Conservation (phyloP, 2,113 vertebrate genomes). For the Gasterosteus aculeatus region DNA sequence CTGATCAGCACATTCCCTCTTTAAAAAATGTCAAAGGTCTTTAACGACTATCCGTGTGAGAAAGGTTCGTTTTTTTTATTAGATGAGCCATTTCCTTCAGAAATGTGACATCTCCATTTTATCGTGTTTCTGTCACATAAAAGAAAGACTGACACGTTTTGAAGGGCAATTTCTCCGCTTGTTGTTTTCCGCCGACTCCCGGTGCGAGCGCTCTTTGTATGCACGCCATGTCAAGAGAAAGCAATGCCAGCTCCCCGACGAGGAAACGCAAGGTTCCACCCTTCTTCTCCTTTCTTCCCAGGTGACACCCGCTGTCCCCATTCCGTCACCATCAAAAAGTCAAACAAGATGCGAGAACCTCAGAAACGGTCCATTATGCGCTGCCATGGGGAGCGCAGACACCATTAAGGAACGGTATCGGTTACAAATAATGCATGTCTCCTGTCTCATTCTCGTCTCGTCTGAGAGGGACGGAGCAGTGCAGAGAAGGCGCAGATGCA, state of each 20-base stretch:
- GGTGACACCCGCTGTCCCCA: conserved; percentile 80
- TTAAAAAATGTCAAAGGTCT: background rate
- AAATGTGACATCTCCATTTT: conserved; percentile 19
- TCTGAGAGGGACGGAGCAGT: conserved; percentile 56
- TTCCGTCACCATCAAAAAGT: conserved; percentile 82
- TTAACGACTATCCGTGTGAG: conserved; percentile 9
- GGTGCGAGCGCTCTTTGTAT: conserved; percentile 64
- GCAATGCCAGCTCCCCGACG: conserved; percentile 72
- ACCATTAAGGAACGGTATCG: conserved; percentile 80
- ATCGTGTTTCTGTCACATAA: conserved; percentile 9
- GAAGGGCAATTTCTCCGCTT: conserved; percentile 57
- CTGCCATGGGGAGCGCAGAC: conserved; percentile 75
- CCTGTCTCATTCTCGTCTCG: conserved; percentile 70
- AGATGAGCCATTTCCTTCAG: background rate
- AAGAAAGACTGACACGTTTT: conserved; percentile 53
- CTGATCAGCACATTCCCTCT: background rate
- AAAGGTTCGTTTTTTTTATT: conserved; percentile 16
- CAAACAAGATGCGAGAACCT: conserved; percentile 74
- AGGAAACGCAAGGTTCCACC: conserved; percentile 79
- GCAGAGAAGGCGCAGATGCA: conserved; percentile 53
- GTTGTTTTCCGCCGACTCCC: conserved; percentile 59
- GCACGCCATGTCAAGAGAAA: conserved; percentile 70
- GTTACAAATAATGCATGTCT: conserved; percentile 85
- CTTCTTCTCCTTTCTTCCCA: conserved; percentile 78
- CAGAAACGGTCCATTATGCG: conserved; percentile 81